Evolutionary conservation across 2,113 vertebrate species (phyloP), one percentile per base, ranked within the genome.

Genomic region (Cyprinodon tularosa): DNA sequence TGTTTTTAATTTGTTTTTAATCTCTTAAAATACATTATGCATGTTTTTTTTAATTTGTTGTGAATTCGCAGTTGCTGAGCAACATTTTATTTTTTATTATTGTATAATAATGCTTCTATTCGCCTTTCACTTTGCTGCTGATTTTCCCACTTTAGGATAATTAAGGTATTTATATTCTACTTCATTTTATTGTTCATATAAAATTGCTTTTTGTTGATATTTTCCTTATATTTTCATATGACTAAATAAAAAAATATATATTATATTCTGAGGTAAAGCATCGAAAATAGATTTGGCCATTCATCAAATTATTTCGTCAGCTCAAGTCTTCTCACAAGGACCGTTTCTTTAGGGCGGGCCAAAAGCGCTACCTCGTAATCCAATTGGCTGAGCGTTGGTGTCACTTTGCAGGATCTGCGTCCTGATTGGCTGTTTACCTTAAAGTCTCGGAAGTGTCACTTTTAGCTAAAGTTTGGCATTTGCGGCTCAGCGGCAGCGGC

Each of bases 361-460:
- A 1, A 37, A 53, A 0, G 0, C 0, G 12, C 4, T 29, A 42
- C 4, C 0, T 3, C 3, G 15, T 4, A 1, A 14, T 57, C 2
- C 12, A 0, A 91, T 92, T 92, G 88, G 92, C n/a, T 57, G 0
- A 2, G 0, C 1, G 29, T 1, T 0, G 1, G 0, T 40, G 83
- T 85, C 87, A 0, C 3, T 91, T 84, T 14, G 22, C 12, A 0
- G 0, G 0, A 20, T 48, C 48, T 74, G 0, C 36, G 4, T 50
- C 74, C 36, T 86, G 83, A 93, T 92, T 92, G 91, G 91, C 62
- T 78, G 38, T 0, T 3, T 8, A 0, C 2, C 44, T 53, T 37
- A n/a, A 76, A 81, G n/a, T 17, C 74, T 84, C 72, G 80, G 84
- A 88, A 90, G 83, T 88, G 86, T 90, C 78, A 81, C 90, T 86